These are phyloP conservation scores for Cromileptes altivelis DNA, from an alignment of 2,113 vertebrate genomes.

Conservation along the genomic window DNA sequence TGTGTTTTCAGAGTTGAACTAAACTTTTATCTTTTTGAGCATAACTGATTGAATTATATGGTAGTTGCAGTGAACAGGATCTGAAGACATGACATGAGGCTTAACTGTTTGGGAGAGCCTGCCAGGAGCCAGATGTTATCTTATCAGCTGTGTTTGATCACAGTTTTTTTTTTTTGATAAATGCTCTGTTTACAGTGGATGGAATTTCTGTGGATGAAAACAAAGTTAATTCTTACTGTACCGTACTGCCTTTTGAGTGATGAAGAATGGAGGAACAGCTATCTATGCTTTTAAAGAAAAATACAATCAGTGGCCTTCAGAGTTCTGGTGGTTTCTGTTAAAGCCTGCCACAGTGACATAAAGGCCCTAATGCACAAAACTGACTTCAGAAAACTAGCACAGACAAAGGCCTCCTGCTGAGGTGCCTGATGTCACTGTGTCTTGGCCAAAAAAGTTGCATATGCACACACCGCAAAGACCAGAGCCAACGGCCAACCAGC, in stretches of 20 bases:
- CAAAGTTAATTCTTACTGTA: slow-evolving; percentile 31
- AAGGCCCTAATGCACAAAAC: too few relatives aligned
- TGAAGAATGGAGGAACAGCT: slow-evolving; percentile 7
- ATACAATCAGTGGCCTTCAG: slow-evolving; percentile 31
- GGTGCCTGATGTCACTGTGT: too few relatives aligned
- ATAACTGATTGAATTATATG: slow-evolving; percentile 18
- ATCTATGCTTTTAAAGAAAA: slow-evolving; percentile 16
- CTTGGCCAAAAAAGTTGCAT: too few relatives aligned
- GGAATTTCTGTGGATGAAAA: slow-evolving; percentile 20
- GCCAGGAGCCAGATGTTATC: slow-evolving; percentile 46
- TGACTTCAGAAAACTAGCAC: too few relatives aligned
- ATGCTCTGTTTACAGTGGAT: slow-evolving; percentile 33
- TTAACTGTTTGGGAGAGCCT: background rate
- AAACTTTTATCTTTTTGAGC: slow-evolving; percentile 15
- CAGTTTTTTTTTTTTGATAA: slow-evolving; percentile 32
- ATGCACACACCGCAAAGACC: too few relatives aligned
- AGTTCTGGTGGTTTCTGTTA: slow-evolving; percentile 16
- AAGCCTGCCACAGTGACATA: background rate
- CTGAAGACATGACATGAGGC: slow-evolving; percentile 10
- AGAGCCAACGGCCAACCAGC: too few relatives aligned
- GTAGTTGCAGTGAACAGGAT: slow-evolving; percentile 18
- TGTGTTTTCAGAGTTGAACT: slow-evolving; percentile 7
- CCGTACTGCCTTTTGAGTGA: slow-evolving; percentile 3
- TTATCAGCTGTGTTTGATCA: slow-evolving; percentile 59
- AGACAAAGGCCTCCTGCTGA: too few relatives aligned